Evolutionary conservation across 2,888 invertebrate genomes (phyloP).

Genomic region (Callyntrura sp.): DNA sequence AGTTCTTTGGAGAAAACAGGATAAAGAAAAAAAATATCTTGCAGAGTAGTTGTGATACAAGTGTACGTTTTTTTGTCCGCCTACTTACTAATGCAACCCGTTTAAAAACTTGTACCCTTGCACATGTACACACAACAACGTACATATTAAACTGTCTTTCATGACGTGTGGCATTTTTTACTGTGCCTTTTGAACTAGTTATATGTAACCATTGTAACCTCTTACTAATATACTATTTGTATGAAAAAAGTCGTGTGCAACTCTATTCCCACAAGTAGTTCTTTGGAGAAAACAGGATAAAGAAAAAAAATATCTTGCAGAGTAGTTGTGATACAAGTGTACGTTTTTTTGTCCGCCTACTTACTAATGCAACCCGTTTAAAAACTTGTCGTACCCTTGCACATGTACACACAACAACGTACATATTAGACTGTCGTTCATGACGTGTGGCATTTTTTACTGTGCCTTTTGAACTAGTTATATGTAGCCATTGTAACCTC

Average conservation of each 20-base stretch:
- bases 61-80: slow-evolving; percentile 1
- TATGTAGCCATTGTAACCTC: not conserved
- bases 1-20: slow-evolving; percentile 49
- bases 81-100: not conserved
- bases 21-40: slow-evolving; percentile 15
- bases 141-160: not conserved
- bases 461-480: slow-evolving; percentile 57
- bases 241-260: slow-evolving; percentile 17
- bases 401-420: not conserved
- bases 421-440: not conserved
- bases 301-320: slow-evolving; percentile 10
- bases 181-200: slow-evolving; percentile 57
- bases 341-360: not conserved
- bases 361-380: not conserved
- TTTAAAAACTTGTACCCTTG: not conserved
- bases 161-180: not conserved
- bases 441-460: not conserved
- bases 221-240: not conserved
- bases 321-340: slow-evolving; percentile 9
- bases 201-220: not conserved
- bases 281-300: slow-evolving; percentile 37
- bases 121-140: not conserved
- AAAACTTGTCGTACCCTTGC: not conserved
- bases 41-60: slow-evolving; percentile 2
- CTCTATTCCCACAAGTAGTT: slow-evolving; percentile 46